Conservation (phyloP, 2,113 vertebrate genomes). For the Rhabdornis inornatus region DNA sequence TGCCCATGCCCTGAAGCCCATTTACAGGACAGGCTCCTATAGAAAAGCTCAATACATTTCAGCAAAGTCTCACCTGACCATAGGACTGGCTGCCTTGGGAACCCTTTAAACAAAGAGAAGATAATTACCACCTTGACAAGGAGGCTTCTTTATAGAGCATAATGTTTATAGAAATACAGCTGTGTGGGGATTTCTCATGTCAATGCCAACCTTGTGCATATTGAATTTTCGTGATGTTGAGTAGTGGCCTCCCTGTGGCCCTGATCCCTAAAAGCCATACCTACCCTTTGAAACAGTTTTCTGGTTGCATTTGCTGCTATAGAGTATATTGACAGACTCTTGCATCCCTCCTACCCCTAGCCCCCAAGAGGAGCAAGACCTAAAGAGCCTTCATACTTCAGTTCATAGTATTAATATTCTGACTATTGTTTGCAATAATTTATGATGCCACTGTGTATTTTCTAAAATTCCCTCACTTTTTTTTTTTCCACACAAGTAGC, state of each 20-base stretch:
- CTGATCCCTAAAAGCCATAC: not conserved
- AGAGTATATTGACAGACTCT: not conserved
- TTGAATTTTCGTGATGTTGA: not conserved
- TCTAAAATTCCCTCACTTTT: not conserved
- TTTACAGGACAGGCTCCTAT: not conserved
- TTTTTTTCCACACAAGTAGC: not conserved
- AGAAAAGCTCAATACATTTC: not conserved
- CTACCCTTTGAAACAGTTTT: not conserved
- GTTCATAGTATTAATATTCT: not conserved
- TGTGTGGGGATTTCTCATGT: not conserved
- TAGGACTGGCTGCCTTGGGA: not conserved
- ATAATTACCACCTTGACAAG: not conserved
- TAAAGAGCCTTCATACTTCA: not conserved
- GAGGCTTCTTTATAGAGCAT: not conserved
- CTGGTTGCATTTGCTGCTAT: not conserved
- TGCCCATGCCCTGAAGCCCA: accelerated
- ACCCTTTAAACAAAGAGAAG: not conserved
- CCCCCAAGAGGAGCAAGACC: accelerated
- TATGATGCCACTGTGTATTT: not conserved
- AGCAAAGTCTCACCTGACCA: not conserved
- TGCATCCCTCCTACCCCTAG: accelerated
- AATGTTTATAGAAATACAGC: accelerated
- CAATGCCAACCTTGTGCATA: not conserved
- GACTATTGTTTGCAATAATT: not conserved
- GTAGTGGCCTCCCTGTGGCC: too few relatives aligned